Base-by-base conservation (phyloP, 2,888 invertebrate genomes). In the Priocnemis perturbator region DNA sequence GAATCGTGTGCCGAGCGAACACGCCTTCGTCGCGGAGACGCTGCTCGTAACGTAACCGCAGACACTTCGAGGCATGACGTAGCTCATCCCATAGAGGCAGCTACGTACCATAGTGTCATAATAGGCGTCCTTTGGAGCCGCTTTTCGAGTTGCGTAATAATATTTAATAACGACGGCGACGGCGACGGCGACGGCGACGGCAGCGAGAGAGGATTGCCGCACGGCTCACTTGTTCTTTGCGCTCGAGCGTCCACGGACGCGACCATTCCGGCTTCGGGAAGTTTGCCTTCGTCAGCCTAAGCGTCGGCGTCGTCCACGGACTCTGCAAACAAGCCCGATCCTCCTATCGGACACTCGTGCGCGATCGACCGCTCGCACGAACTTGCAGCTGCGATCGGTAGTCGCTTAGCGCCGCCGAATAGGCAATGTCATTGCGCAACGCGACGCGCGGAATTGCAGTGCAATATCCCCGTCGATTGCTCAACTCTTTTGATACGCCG, bases 141-240 rank as follows among this genome's bases (percentile, higher is more conserved):
- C 85, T 81, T 85, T 81, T 81, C 77, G 78, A 66, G 69, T 85
- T 85, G 83, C 83, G 81, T 82, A 85, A 85, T 84, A 81, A 67
- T 78, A 81, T 85, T 80, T 85, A 85, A 85, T 85, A 85, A 85
- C 82, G 80, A 76, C 76, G 61, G 71, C 66, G 7, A 52, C 59
- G 65, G n/a, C n/a, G n/a, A n/a, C n/a, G n/a, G n/a, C n/a, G n/a
- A n/a, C n/a, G n/a, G n/a, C n/a, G n/a, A n/a, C n/a, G n/a, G n/a
- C n/a, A n/a, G n/a, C n/a, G n/a, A n/a, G n/a, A 48, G 71, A 52
- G 60, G 75, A 75, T 79, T 71, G 66, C 73, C 67, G 63, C 64
- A 53, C 66, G 71, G 30, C 68, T 52, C 47, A 47, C 61, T 56
- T 56, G 19, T 56, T 56, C 37, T 56, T 56, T 11, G 14, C 37